Evolutionary conservation across 2,888 invertebrate genomes (phyloP).

Genomic region (Pristionchus fissidentatus): DNA sequence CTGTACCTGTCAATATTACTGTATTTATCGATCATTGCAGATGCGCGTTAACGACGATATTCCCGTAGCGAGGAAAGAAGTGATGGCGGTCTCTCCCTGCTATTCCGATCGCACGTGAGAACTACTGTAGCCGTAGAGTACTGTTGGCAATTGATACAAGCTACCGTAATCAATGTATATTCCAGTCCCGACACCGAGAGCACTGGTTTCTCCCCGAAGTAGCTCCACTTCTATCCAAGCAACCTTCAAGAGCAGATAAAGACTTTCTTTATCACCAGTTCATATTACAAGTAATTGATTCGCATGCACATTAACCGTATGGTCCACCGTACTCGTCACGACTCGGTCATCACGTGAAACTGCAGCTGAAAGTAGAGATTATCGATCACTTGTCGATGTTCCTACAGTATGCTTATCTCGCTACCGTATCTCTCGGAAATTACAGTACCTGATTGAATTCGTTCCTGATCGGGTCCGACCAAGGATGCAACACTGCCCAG

Average conservation of each 20-base stretch:
- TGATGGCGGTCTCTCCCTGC: not conserved
- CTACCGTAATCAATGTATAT: not conserved
- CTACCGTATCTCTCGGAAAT: not conserved
- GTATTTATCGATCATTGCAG: too few species aligned
- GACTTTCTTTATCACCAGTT: not conserved
- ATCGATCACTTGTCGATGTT: not conserved
- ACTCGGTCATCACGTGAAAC: not conserved
- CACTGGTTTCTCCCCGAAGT: not conserved
- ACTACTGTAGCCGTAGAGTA: too few species aligned
- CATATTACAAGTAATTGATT: not conserved
- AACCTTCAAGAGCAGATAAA: not conserved
- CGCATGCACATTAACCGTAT: not conserved
- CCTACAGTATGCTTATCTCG: not conserved
- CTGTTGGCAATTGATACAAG: too few species aligned
- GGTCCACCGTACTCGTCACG: slow-evolving; percentile 15
- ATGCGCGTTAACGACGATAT: slow-evolving; percentile 37
- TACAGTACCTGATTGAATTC: slow-evolving; percentile 25
- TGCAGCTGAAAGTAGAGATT: not conserved
- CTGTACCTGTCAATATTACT: not conserved
- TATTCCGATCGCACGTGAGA: slow-evolving; percentile 27
- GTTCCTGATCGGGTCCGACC: slow-evolving; percentile 23
- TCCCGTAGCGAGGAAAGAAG: not conserved
- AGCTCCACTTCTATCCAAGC: not conserved
- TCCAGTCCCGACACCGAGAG: not conserved
- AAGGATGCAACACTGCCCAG: not conserved